phyloP scores from a whole-genome alignment of 2,797 vertebrate genomes.

The Halcyon badia region DNA sequence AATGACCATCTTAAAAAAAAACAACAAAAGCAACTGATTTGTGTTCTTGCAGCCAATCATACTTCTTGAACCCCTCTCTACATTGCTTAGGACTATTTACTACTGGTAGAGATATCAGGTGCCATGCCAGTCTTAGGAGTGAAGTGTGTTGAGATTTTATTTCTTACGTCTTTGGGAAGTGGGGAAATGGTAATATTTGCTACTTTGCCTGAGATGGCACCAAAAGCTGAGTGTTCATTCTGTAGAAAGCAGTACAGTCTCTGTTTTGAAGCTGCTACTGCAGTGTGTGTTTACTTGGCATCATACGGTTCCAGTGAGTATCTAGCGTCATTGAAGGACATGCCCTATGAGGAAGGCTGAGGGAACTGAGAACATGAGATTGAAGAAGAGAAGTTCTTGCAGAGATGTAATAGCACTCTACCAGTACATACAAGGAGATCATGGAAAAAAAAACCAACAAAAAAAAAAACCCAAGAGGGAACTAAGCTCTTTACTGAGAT shows the following conservation, averaged over 20 bases:
- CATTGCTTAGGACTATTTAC: not conserved
- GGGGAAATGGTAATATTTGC: not conserved
- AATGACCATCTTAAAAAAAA: not conserved
- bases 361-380: not conserved
- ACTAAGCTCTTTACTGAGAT: not conserved
- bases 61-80: not conserved
- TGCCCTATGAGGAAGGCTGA: not conserved
- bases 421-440: too few relatives aligned
- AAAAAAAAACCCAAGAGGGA: not conserved
- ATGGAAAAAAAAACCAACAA: not conserved
- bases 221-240: not conserved
- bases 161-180: not conserved
- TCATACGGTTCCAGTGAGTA: not conserved
- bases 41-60: not conserved
- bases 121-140: not conserved
- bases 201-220: not conserved
- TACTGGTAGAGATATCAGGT: not conserved
- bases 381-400: not conserved
- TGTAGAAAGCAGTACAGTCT: rapidly evolving
- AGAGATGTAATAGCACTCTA: not conserved
- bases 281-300: not conserved
- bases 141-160: not conserved
- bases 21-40: not conserved
- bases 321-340: not conserved
- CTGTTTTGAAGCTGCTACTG: not conserved